phyloP scores from a whole-genome alignment of 2,888 invertebrate species.

The Oscheius onirici region DNA sequence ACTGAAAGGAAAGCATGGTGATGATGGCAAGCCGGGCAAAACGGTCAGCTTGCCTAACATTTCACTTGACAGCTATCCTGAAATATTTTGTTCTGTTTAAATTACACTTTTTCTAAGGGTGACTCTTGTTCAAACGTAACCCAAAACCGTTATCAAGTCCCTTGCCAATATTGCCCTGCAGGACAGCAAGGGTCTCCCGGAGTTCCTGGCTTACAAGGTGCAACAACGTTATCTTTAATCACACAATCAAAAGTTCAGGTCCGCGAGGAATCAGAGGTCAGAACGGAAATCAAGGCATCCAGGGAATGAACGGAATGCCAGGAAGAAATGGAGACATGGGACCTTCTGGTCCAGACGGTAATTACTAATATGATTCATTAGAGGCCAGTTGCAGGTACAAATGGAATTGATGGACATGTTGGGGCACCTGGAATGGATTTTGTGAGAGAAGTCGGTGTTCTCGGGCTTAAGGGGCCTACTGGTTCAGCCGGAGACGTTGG shows the following conservation, averaged over 20 bases:
- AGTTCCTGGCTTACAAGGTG: constrained; percentile 37
- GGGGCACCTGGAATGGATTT: constrained; percentile 49
- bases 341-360: constrained; percentile 39
- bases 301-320: constrained; percentile 49
- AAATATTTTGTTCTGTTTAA: neutral
- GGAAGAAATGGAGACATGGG: constrained; percentile 48
- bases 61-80: neutral
- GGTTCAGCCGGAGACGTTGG: constrained; percentile 39
- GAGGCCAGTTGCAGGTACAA: constrained; percentile 17
- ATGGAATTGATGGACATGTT: constrained; percentile 36
- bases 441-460: constrained; percentile 41
- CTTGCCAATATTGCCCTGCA: constrained; percentile 48
- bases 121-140: constrained; percentile 12
- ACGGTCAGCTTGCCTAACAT: constrained; percentile 6
- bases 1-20: constrained; percentile 33
- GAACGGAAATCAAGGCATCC: constrained; percentile 39
- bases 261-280: constrained; percentile 48
- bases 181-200: constrained; percentile 51
- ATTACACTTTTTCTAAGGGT: constrained; percentile 8
- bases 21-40: constrained; percentile 40
- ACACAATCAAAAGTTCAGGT: constrained; percentile 20
- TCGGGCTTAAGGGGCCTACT: constrained; percentile 39
- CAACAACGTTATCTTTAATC: too few relatives aligned
- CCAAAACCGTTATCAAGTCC: constrained; percentile 1
- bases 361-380: too few relatives aligned